Conservation (phyloP, 2,888 invertebrate genomes). For the Hipparchia sbordonii region DNA sequence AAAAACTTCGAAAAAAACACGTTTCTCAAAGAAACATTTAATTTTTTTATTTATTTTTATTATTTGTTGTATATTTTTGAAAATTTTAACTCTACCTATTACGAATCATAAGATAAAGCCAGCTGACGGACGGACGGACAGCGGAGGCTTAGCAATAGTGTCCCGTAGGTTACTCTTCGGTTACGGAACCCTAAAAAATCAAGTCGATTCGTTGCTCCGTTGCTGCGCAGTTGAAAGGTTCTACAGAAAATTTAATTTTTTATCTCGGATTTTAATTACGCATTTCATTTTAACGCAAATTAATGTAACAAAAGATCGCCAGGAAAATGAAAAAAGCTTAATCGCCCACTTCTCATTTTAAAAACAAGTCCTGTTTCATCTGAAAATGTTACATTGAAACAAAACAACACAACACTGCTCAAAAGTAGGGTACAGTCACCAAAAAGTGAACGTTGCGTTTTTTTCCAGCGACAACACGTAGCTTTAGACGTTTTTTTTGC, state of each 20-base stretch:
- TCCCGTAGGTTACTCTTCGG: too few species aligned
- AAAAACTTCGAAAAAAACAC: too few species aligned
- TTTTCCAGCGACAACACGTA: neutral
- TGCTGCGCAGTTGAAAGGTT: too few species aligned
- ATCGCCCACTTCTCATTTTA: constrained; percentile 28
- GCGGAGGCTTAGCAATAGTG: too few species aligned
- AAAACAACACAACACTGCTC: constrained; percentile 29
- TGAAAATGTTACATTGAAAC: constrained; percentile 35
- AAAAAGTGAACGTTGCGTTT: constrained; percentile 27
- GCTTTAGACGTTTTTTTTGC: neutral
- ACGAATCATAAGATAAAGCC: too few species aligned
- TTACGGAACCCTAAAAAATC: too few species aligned
- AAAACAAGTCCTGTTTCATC: constrained; percentile 29
- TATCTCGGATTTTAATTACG: neutral
- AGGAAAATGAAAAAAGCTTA: constrained; percentile 28
- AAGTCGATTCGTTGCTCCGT: too few species aligned
- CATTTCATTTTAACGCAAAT: constrained; percentile 4
- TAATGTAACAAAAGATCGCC: constrained; percentile 9
- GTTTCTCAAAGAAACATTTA: too few species aligned
- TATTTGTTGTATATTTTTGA: too few species aligned
- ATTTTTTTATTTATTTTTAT: too few species aligned
- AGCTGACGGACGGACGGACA: too few species aligned
- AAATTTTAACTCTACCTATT: too few species aligned
- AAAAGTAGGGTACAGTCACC: constrained; percentile 37
- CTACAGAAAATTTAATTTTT: neutral